A percentile compares a stretch with the other conserved stretches of the same genome.
phyloP scores from a whole-genome alignment of 2,888 invertebrate species.

The Scrobipalpa atriplicella region DNA sequence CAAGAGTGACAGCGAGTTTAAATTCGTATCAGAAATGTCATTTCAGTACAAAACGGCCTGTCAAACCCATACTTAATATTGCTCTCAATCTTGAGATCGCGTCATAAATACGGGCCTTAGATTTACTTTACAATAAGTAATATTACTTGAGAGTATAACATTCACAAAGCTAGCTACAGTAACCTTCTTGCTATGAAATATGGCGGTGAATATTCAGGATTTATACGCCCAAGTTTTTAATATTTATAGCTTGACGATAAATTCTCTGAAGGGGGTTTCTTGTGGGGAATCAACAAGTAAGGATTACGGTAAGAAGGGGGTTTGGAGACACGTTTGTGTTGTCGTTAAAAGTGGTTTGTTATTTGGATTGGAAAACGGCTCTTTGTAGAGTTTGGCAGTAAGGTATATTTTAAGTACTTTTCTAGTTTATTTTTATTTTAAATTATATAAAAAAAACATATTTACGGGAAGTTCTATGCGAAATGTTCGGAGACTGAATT shows the following conservation, averaged over 20 bases:
- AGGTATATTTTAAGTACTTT: no score
- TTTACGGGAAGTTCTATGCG: no score
- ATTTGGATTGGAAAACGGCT: not conserved
- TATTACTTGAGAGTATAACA: slow-evolving; percentile 60
- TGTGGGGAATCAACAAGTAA: slow-evolving; percentile 74
- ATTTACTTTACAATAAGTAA: slow-evolving; percentile 39
- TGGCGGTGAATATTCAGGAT: slow-evolving; percentile 63
- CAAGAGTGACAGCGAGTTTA: no score
- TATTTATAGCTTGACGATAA: slow-evolving; percentile 79
- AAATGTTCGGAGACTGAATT: no score
- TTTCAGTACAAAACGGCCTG: no score
- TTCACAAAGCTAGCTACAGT: slow-evolving; percentile 35
- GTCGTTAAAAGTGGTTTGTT: slow-evolving; percentile 20
- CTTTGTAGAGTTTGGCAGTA: not conserved
- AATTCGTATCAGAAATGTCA: no score
- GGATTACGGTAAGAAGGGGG: slow-evolving; percentile 37
- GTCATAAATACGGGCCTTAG: not conserved
- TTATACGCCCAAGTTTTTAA: slow-evolving; percentile 79
- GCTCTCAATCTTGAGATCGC: no score
- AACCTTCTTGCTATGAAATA: slow-evolving; percentile 37
- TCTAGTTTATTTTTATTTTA: no score
- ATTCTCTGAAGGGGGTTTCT: slow-evolving; percentile 76
- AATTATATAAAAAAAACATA: no score
- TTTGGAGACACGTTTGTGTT: slow-evolving; percentile 17
- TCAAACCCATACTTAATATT: no score